These are phyloP conservation scores for Numenius arquata DNA, from an alignment of 2,113 vertebrate species.

Conservation along the genomic window DNA sequence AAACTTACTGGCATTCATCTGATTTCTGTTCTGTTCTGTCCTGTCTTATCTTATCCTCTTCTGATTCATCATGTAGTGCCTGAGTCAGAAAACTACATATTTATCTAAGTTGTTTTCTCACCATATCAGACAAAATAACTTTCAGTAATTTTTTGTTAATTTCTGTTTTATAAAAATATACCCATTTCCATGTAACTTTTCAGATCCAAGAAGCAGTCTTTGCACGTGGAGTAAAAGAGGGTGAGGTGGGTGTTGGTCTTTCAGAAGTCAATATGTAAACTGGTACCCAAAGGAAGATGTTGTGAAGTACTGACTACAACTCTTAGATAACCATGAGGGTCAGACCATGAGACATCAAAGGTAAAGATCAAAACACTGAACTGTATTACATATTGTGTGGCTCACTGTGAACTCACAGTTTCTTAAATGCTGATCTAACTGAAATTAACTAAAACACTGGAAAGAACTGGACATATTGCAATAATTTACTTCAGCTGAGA, in stretches of 20 bases:
- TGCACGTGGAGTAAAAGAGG: neutral
- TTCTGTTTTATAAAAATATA: neutral
- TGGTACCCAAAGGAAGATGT: neutral
- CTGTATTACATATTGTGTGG: rapidly evolving
- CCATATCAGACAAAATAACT: neutral
- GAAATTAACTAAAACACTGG: neutral
- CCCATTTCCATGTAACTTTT: neutral
- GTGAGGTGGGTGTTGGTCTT: rapidly evolving
- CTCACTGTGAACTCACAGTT: neutral
- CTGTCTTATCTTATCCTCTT: neutral
- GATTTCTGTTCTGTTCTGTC: neutral
- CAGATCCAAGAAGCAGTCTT: neutral
- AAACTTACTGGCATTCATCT: neutral
- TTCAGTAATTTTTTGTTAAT: neutral
- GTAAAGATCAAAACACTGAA: neutral
- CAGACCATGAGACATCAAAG: neutral
- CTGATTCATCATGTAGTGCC: neutral
- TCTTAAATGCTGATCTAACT: neutral
- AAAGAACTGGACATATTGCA: neutral
- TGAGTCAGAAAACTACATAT: neutral
- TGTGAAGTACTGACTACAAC: neutral
- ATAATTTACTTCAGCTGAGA: neutral
- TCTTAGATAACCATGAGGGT: rapidly evolving
- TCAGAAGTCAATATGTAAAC: too few species aligned
- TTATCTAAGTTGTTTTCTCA: neutral